Evolutionary conservation across 2,888 invertebrate species (phyloP), one percentile per base, ranked within the genome.

Genomic region (Chironomus tentans): DNA sequence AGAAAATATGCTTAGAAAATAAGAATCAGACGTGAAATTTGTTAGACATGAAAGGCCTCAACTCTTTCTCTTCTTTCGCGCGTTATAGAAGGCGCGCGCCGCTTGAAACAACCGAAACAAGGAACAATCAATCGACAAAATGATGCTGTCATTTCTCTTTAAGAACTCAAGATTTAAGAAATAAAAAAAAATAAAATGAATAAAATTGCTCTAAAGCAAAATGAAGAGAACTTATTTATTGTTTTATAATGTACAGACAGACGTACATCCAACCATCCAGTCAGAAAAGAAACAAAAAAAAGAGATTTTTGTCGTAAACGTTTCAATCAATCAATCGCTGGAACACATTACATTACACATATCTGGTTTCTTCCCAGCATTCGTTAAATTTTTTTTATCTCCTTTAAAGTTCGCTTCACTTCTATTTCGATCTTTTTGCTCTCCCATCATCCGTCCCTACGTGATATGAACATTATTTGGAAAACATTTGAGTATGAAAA

Each of bases 111-210:
- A 38, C 10, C 18, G 56, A 56, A 56, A 56, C 56, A 70, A 68
- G 70, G 38, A 72, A 72, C 72, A 72, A 72, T 72, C 61, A 72
- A 72, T 72, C 62, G 72, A 72, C 72, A 72, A 72, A 72, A 72
- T 61, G 72, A 62, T 28, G 61, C 72, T 72, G 72, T 72, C 72
- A 62, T 72, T 72, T 46, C 15, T 62, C 12, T 65, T 65, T 50
- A 24, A 48, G 38, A 70, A 56, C 70, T 24, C 48, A 38, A 70
- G 10, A 38, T 65, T 13, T 38, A 38, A 71, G 28, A 56, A 61
- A 72, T 12, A 28, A 38, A 50, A 38, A 38, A 46, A 28, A 72
- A n/a, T n/a, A n/a, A n/a, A 46, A 72, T 62, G 70, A 70, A 50
- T 18, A 56, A n/a, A 56, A 56, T 65, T 21, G 65, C 56, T 65